phyloP scores from a whole-genome alignment of 2,888 invertebrate genomes.

The Nymphalis polychloros region DNA sequence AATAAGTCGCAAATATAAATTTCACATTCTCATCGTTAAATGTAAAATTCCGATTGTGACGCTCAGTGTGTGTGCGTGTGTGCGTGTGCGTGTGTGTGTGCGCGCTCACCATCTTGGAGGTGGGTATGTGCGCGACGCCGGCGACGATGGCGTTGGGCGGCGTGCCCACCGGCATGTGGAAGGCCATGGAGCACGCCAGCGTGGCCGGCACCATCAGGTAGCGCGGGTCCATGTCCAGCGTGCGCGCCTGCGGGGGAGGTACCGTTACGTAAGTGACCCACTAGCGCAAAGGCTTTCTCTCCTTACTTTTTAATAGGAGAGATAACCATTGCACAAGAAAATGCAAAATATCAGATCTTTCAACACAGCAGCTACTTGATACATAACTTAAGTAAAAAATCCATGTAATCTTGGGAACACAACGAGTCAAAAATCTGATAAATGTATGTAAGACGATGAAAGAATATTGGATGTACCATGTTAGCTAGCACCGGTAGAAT shows the following conservation, averaged over 20 bases:
- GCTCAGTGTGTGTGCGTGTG: background rate
- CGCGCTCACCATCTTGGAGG: constrained; percentile 86
- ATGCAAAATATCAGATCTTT: no score
- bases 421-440: no score
- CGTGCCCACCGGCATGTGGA: constrained; percentile 96
- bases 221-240: constrained; percentile 89
- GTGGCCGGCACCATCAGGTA: constrained; percentile 95
- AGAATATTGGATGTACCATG: constrained; percentile 75
- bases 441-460: no score
- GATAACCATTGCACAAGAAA: background rate
- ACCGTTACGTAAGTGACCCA: background rate
- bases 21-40: no score
- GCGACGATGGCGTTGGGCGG: constrained; percentile 97
- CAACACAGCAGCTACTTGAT: no score
- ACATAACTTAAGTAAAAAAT: no score
- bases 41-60: background rate
- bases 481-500: constrained; percentile 91
- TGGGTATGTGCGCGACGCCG: constrained; percentile 89
- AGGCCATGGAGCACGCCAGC: constrained; percentile 94
- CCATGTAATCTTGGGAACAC: no score
- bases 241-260: constrained; percentile 84
- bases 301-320: background rate
- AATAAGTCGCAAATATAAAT: no score
- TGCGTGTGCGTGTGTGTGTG: background rate
- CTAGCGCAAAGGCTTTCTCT: background rate